Base-by-base conservation (phyloP, 1,140 invertebrate genomes). In the Zaprionus inermis region DNA sequence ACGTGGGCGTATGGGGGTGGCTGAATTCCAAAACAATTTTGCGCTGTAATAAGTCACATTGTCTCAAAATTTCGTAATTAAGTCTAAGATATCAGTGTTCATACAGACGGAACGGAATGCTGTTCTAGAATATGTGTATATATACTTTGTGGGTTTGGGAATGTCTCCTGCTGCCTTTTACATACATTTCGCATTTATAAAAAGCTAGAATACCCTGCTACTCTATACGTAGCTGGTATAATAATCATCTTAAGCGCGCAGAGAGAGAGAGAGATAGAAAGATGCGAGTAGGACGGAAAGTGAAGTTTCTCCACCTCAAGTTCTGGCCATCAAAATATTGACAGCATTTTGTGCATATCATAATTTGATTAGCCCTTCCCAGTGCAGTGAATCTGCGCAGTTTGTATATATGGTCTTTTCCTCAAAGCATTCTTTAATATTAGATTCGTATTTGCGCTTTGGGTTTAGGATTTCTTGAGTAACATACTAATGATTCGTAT, bases 361-460 rank as follows among this genome's bases (percentile, higher is more conserved):
- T 71, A 65, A 65, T 57, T 65, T 55, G 68, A 65, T 71, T 51
- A 71, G 44, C 34, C 14, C 44, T 49, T 9, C 11, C 24, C 7
- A 5, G 7, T 46, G 18, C 5, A 49, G 18, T 22, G 18, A 12
- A 49, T 22, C 18, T 10, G 3, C 16, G 10, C 20, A 12, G 44
- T 5, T 49, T 49, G 44, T 49, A 22, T 24, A 24, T 28, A 28
- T 28, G 24, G 24, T 28, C 44, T 12, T 32, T 32, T 32, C n/a
- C n/a, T 10, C 30, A 6, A 32, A 10, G 30, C 1, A 32, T 32
- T 32, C 30, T 32, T 32, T 32, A 32, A 10, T 9, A 32, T 32
- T 38, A 1, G 1, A 38, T 38, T 1, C 24, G 5, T 28, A 28
- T 28, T 28, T 12, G 36, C 2, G 11, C 12, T 38, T 46, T 46